Conservation (phyloP, 2,888 invertebrate genomes). For the Bombyx huttoni region DNA sequence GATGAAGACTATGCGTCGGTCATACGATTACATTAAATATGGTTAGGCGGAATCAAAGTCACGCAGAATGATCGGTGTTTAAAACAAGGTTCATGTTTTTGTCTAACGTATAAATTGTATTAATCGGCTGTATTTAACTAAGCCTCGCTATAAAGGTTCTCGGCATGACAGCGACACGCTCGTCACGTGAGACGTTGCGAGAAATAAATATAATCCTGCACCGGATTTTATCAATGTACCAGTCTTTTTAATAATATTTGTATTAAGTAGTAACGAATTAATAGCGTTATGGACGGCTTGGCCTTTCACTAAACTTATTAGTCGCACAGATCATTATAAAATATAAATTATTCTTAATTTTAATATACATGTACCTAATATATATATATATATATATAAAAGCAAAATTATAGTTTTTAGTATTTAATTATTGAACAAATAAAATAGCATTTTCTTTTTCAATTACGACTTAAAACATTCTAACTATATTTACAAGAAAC, state of each 20-base stretch:
- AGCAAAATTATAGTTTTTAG: not conserved
- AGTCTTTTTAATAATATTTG: slow-evolving; percentile 50
- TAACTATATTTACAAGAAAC: not conserved
- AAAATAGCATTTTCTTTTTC: slow-evolving; percentile 2
- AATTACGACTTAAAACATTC: not conserved
- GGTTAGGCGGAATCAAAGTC: slow-evolving; percentile 10
- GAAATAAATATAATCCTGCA: not conserved
- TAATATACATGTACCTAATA: slow-evolving; percentile 1
- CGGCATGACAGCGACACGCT: not conserved
- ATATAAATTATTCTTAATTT: slow-evolving; percentile 25
- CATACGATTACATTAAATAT: slow-evolving; percentile 9
- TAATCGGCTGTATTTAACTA: not conserved
- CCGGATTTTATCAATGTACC: slow-evolving; percentile 23
- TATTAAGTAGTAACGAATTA: slow-evolving; percentile 33
- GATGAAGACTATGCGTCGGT: too few relatives aligned
- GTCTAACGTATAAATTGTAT: not conserved
- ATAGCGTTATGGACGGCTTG: slow-evolving; percentile 59
- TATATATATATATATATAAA: not conserved
- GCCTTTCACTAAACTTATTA: slow-evolving; percentile 30
- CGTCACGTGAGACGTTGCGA: not conserved
- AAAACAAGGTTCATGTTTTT: not conserved
- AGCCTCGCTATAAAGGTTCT: too few relatives aligned
- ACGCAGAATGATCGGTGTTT: not conserved
- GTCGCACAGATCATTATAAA: slow-evolving; percentile 30
- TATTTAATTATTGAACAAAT: not conserved